A percentile compares a stretch with the other conserved stretches of the same genome.
These are phyloP conservation scores for Clivina fossor DNA, from an alignment of 2,888 invertebrate species.

Conservation along the genomic window DNA sequence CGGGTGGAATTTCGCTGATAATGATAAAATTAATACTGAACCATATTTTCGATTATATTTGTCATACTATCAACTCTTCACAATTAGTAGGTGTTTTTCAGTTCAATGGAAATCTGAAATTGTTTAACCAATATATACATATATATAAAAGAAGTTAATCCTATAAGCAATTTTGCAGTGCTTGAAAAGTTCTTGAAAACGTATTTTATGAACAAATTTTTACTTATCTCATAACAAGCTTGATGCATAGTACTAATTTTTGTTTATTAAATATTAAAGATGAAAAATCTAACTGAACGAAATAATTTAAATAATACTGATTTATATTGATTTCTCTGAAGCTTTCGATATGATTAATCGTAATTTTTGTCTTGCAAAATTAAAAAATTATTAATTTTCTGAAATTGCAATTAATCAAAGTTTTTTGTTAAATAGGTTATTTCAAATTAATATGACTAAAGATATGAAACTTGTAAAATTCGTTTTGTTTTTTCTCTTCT, in stretches of 20 bases:
- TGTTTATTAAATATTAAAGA: slow-evolving; percentile 1
- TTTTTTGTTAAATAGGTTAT: too few species aligned
- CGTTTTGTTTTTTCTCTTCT: too few species aligned
- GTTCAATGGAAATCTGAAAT: not conserved
- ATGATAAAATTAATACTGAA: not conserved
- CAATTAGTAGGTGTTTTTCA: not conserved
- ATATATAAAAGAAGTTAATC: not conserved
- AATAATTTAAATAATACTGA: not conserved
- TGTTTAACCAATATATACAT: not conserved
- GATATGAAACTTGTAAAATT: too few species aligned
- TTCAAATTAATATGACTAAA: too few species aligned
- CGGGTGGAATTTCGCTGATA: not conserved
- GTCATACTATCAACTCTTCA: slow-evolving; percentile 1
- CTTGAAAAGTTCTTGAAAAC: not conserved
- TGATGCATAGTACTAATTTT: not conserved
- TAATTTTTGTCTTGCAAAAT: not conserved
- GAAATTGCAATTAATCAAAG: too few species aligned
- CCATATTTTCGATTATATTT: not conserved
- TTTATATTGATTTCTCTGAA: not conserved
- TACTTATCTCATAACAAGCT: not conserved
- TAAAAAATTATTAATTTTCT: not conserved
- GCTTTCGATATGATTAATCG: not conserved
- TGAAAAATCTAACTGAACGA: not conserved
- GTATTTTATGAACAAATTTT: not conserved
- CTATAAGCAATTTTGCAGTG: not conserved